Evolutionary conservation across 1,140 invertebrate species (phyloP), one percentile per base, ranked within the genome.

Genomic region (Caenorhabditis remanei): DNA sequence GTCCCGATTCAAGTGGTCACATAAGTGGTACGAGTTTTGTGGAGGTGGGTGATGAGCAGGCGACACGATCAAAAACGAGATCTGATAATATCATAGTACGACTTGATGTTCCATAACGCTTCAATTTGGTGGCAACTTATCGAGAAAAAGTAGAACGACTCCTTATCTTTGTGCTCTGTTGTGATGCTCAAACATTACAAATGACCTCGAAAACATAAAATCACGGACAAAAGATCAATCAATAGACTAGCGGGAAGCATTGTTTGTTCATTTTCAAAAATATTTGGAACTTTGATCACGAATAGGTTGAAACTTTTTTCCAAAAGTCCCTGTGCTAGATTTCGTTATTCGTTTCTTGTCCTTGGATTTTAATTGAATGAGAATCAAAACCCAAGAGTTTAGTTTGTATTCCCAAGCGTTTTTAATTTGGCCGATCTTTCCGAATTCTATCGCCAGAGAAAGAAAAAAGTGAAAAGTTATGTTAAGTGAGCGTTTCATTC

Each of bases 1-100:
- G 71, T 79, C n/a, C 46, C 40, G 43, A 48, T 79, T 79, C 71
- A 79, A 79, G 71, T 79, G 71, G 71, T 50, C 46, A 79, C 71
- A 79, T 79, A 79, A 79, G 71, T 79, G 71, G 71, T 79, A 79
- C 46, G 71, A 79, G 40, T 41, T 40, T 53, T 61, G 56, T 24
- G 56, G 16, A n/a, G 11, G 65, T 71, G 21, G 71, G 43, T 43
- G 40, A 79, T 79, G 46, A 79, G 71, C 71, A 79, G 24, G 14
- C 43, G 46, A 79, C 71, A 79, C 71, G 24, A 50, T 50, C 46
- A 48, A 24, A n/a, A 79, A 79, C 71, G 40, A 79, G 71, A 79
- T 79, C n/a, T 79, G 71, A 50, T 79, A 50, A 46, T 13, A 79
- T 11, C 40, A 24, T 14, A 14, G 40, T 71, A 16, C 40, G 13